Base-by-base conservation (phyloP, 2,888 invertebrate species). In the Nomada flava region DNA sequence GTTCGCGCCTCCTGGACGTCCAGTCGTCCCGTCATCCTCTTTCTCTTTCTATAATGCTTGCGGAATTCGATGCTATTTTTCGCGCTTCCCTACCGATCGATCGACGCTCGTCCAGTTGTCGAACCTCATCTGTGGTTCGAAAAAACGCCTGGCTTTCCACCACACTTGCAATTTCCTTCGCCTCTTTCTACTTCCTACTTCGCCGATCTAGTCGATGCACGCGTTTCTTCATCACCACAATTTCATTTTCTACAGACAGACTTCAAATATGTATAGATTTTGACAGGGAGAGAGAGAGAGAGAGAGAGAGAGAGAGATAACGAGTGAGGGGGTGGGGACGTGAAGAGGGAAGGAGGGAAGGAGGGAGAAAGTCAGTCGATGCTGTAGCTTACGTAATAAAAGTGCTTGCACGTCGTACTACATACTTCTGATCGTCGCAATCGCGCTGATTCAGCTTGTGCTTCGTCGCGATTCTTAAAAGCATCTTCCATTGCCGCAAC, bases 341-440 rank as follows among this genome's bases (percentile, higher is more conserved):
- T 1, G 7, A 9, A 7, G 36, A 36, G 3, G 47, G 47, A 10
- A 9, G 36, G 36, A 36, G 3, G 47, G 47, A 10, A 13, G 15
- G 47, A 47, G 47, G 15, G 47, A 13, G 47, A 47, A 15, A 15
- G 11, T 71, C 62, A 73, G 57, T 57, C 26, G 44, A 11, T n/a
- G 53, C 70, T 62, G 26, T 20, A 11, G 29, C 60, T 85, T 86
- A 83, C 78, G 65, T 86, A 86, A 86, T 73, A 60, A 47, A 85
- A 85, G 79, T 74, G 82, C 13, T n/a, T 15, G 47, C 59, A 36
- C 18, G 52, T 57, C 57, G 60, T 47, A 47, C 55, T 36, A 36
- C 47, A 15, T 47, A 47, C 47, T 47, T 15, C n/a, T 42, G 29
- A 20, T 36, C 65, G 55, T 67, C 60, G 62, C 62, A 65, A 81